Conservation (phyloP, 1,140 invertebrate genomes). For the Monochamus saltuarius region DNA sequence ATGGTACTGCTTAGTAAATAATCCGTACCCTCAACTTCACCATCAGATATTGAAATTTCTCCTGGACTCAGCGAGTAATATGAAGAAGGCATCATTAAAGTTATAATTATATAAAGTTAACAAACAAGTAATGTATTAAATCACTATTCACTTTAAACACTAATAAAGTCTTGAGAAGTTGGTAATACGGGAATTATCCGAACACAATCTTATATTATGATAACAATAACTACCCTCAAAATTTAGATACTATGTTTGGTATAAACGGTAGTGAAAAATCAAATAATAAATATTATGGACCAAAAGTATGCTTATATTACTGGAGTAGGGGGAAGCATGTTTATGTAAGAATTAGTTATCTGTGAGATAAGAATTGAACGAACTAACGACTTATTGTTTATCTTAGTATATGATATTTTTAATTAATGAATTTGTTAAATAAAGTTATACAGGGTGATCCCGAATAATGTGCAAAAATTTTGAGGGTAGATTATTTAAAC, state of each 20-base stretch:
- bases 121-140: constrained; percentile 1
- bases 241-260: not conserved
- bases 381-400: constrained; percentile 10
- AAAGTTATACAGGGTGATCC: too few relatives aligned
- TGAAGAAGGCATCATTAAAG: constrained; percentile 39
- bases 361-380: constrained; percentile 19
- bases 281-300: not conserved
- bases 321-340: constrained; percentile 21
- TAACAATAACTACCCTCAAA: constrained; percentile 3
- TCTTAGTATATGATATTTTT: not conserved
- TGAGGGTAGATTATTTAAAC: too few relatives aligned
- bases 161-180: too few relatives aligned
- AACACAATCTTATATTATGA: too few relatives aligned
- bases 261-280: too few relatives aligned
- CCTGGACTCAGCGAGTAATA: constrained; percentile 45
- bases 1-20: constrained; percentile 62
- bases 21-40: constrained; percentile 61
- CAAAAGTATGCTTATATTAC: constrained; percentile 15
- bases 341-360: constrained; percentile 38
- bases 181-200: too few relatives aligned
- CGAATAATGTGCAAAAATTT: too few relatives aligned
- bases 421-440: too few relatives aligned
- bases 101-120: constrained; percentile 8
- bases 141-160: not conserved
- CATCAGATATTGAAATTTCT: constrained; percentile 48